Conservation (phyloP, 2,888 invertebrate species). For the Spodoptera littoralis region DNA sequence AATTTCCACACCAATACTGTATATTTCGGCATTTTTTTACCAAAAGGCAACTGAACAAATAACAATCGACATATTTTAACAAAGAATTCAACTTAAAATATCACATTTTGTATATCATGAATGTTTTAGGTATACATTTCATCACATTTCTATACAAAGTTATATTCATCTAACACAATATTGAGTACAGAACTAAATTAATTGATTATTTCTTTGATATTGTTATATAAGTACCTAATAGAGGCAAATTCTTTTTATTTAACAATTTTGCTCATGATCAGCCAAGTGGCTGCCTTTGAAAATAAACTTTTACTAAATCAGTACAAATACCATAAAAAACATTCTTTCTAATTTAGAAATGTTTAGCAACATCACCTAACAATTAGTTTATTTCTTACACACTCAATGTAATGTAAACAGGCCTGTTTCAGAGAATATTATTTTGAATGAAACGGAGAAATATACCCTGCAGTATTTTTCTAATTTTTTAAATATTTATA, state of each 20-base stretch:
- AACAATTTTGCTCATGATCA: no score
- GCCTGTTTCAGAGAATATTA: constrained; percentile 12
- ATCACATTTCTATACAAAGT: constrained; percentile 21
- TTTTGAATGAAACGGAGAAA: constrained; percentile 22
- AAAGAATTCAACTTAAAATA: constrained; percentile 59
- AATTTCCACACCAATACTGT: constrained; percentile 48
- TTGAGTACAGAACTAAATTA: constrained; percentile 1
- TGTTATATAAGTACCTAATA: constrained; percentile 9
- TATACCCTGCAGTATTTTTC: constrained; percentile 27
- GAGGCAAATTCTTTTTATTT: neutral
- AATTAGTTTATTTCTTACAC: no score
- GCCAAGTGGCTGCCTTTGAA: no score
- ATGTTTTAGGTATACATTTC: constrained; percentile 27
- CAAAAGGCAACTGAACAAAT: constrained; percentile 50
- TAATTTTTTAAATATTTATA: constrained; percentile 29
- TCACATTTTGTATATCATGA: constrained; percentile 61
- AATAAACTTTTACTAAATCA: no score
- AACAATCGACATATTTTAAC: constrained; percentile 50
- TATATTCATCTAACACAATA: constrained; percentile 21
- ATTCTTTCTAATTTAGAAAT: no score
- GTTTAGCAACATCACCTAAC: no score
- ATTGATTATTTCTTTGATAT: neutral
- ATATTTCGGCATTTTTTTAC: constrained; percentile 31
- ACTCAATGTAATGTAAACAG: no score
- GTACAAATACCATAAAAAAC: no score